Conservation (phyloP, 2,797 vertebrate genomes). For the Heterohyrax brucei region DNA sequence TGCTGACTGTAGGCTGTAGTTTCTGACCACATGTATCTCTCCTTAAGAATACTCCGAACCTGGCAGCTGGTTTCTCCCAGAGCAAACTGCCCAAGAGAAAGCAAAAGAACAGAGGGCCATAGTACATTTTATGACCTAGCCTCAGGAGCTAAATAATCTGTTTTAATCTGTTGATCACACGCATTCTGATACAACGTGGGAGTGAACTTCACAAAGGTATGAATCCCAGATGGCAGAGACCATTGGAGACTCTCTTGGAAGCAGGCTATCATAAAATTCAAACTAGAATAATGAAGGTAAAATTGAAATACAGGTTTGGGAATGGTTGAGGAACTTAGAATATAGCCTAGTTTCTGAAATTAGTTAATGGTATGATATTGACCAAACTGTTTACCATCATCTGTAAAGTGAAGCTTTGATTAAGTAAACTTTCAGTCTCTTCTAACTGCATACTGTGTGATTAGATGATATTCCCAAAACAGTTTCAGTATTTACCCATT, state of each 20-base stretch:
- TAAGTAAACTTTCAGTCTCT: conserved; percentile 6
- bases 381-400: neutral
- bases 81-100: neutral
- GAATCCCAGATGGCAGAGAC: neutral
- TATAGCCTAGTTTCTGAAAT: neutral
- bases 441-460: neutral
- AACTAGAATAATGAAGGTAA: conserved; percentile 21
- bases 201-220: neutral
- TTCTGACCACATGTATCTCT: neutral
- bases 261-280: neutral
- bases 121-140: neutral
- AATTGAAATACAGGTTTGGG: neutral
- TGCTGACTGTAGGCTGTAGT: neutral
- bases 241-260: neutral
- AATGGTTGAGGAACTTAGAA: neutral
- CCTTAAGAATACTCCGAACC: neutral
- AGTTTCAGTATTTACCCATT: neutral
- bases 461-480: neutral
- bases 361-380: neutral
- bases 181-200: neutral
- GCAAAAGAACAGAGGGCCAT: neutral
- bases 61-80: neutral
- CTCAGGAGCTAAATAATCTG: neutral
- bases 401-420: neutral
- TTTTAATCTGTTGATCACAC: neutral